These are phyloP conservation scores for Zeuzera pyrina DNA, from an alignment of 2,888 invertebrate species.

Conservation along the genomic window DNA sequence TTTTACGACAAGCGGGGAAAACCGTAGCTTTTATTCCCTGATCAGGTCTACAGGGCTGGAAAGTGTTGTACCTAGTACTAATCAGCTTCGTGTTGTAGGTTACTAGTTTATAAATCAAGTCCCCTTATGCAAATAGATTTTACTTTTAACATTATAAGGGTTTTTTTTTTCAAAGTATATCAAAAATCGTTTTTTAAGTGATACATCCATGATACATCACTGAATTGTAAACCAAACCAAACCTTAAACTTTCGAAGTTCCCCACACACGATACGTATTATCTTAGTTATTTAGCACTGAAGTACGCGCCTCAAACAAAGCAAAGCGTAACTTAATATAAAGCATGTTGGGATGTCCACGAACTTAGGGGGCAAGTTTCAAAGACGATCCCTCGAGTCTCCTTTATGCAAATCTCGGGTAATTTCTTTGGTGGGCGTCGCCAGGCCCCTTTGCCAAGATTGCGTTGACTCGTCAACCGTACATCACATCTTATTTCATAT, in stretches of 20 bases:
- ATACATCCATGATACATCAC: conserved; percentile 10
- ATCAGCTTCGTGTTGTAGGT: no score
- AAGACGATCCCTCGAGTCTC: conserved; percentile 58
- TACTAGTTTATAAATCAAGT: no score
- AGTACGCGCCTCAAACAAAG: conserved; percentile 23
- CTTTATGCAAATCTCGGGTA: conserved; percentile 66
- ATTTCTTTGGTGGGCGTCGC: conserved; percentile 62
- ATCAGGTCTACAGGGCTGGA: no score
- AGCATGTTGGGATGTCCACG: conserved; percentile 55
- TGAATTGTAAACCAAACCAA: no score
- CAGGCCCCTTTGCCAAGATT: conserved; percentile 53
- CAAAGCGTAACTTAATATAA: conserved; percentile 50
- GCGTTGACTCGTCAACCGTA: conserved; percentile 50
- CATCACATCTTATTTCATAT: conserved; percentile 33
- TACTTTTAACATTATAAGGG: no score
- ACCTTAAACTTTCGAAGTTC: no score
- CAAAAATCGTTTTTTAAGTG: not conserved
- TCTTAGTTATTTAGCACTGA: conserved; percentile 31
- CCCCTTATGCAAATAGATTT: no score
- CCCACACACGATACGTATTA: no score
- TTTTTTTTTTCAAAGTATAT: not conserved
- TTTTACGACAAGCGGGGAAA: no score
- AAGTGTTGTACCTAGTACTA: no score
- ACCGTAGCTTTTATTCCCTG: no score
- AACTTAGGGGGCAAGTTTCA: conserved; percentile 54